Percentiles rank a stretch among this genome's conserved stretches.
phyloP scores from a whole-genome alignment of 2,888 invertebrate species.

The Carpatolechia fugitivella region DNA sequence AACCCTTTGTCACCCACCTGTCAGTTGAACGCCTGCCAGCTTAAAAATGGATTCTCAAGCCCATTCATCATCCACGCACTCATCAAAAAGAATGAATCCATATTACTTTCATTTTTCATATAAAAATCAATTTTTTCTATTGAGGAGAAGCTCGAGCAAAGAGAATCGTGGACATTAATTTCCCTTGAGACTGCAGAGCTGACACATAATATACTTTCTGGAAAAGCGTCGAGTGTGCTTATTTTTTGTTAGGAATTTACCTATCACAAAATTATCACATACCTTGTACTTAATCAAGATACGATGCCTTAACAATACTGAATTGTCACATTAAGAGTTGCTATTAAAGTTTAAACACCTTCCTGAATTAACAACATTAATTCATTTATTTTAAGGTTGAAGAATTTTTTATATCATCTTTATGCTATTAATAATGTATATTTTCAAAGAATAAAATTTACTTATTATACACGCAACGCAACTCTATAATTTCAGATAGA shows the following conservation, averaged over 20 bases:
- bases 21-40: neutral
- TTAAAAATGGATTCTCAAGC: slow-evolving; percentile 1
- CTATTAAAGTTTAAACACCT: too few relatives aligned
- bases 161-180: slow-evolving; percentile 22
- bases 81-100: neutral
- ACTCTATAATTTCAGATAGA: too few relatives aligned
- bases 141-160: slow-evolving; percentile 13
- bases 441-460: too few relatives aligned
- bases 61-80: neutral
- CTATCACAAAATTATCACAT: too few relatives aligned
- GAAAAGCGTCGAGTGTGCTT: neutral
- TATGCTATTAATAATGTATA: too few relatives aligned
- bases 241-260: neutral
- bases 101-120: neutral
- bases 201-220: neutral
- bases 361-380: too few relatives aligned
- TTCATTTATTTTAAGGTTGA: too few relatives aligned
- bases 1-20: neutral
- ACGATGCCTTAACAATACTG: too few relatives aligned
- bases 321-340: too few relatives aligned
- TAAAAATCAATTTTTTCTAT: slow-evolving; percentile 1
- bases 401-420: too few relatives aligned
- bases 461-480: too few relatives aligned
- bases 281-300: too few relatives aligned
- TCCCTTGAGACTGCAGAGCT: slow-evolving; percentile 18